phyloP scores from a whole-genome alignment of 2,797 vertebrate species.

The Petrocephalus sullivani region DNA sequence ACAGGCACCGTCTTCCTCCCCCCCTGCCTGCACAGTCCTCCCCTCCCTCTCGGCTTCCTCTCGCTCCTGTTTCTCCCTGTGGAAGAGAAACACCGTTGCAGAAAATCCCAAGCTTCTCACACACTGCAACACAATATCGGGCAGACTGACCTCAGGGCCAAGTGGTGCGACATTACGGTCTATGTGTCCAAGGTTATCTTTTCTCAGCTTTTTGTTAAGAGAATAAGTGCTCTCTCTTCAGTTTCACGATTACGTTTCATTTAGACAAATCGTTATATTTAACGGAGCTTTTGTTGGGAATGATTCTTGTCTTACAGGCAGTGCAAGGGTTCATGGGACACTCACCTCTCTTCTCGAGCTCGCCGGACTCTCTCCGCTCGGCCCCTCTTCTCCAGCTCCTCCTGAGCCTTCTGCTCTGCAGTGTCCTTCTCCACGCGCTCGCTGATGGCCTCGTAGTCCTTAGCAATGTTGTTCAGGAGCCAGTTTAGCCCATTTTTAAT shows the following conservation, averaged over 20 bases:
- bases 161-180: neutral
- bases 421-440: constrained; percentile 70
- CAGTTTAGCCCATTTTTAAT: constrained; percentile 69
- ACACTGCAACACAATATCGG: neutral
- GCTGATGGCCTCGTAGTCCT: constrained; percentile 65
- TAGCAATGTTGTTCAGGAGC: constrained; percentile 66
- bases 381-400: constrained; percentile 65
- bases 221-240: neutral
- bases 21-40: constrained; percentile 38
- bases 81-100: neutral
- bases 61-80: constrained; percentile 51
- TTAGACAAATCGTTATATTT: neutral
- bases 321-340: neutral
- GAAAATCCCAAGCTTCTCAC: neutral
- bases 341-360: constrained; percentile 64
- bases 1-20: constrained; percentile 47
- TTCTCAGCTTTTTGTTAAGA: neutral
- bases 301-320: neutral
- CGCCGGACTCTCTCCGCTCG: constrained; percentile 61
- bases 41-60: constrained; percentile 50
- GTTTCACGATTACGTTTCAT: neutral
- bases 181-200: neutral
- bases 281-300: neutral
- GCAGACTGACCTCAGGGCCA: neutral
- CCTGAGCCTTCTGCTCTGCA: constrained; percentile 57